Evolutionary conservation across 2,888 invertebrate genomes (phyloP).

Genomic region (Ametastegia equiseti): DNA sequence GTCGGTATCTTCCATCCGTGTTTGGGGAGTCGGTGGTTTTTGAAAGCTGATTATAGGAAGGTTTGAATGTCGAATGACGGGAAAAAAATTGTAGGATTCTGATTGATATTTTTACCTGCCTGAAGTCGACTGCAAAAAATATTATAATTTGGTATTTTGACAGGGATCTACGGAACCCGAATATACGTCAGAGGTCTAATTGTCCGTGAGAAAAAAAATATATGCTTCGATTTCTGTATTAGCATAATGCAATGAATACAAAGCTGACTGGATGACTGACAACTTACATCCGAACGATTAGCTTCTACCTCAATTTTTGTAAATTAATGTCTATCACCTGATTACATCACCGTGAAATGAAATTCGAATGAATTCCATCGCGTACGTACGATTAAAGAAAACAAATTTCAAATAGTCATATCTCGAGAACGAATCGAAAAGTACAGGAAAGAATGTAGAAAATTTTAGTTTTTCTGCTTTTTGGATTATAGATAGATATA

Average conservation of each 20-base stretch:
- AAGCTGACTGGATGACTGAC: not conserved
- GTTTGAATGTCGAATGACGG: too few species aligned
- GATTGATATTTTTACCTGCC: not conserved
- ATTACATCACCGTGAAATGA: not conserved
- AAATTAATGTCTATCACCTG: not conserved
- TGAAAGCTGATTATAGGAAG: too few species aligned
- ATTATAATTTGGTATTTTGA: not conserved
- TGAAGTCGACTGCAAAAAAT: too few species aligned
- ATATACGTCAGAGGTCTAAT: not conserved
- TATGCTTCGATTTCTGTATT: not conserved
- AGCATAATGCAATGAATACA: not conserved
- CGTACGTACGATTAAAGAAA: not conserved
- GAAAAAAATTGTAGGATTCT: too few species aligned
- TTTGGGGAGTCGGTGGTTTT: too few species aligned
- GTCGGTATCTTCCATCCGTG: too few species aligned
- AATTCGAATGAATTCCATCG: not conserved
- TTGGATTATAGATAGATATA: too few species aligned
- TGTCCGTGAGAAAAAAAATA: not conserved
- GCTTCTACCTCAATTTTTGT: not conserved
- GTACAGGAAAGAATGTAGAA: too few species aligned
- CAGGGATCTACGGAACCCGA: not conserved
- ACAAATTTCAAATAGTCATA: too few species aligned
- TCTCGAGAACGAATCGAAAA: too few species aligned
- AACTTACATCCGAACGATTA: slow-evolving; percentile 15
- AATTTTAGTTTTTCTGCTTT: too few species aligned